Evolutionary conservation across 2,888 invertebrate genomes (phyloP).

Genomic region (Tetropium fuscum): DNA sequence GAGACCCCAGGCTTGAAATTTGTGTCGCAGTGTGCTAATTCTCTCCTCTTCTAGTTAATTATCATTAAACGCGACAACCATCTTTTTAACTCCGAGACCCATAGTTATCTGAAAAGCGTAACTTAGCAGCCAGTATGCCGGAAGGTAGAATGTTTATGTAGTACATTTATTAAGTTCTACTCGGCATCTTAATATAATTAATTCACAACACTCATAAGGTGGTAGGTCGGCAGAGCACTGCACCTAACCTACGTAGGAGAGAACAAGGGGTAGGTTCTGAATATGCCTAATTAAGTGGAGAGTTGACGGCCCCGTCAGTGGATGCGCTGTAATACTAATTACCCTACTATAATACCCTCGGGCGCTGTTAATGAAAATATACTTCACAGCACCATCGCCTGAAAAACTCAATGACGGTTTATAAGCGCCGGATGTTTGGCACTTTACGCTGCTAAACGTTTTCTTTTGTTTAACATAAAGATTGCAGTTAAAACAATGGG

Average conservation of each 20-base stretch:
- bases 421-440: slow-evolving; percentile 42
- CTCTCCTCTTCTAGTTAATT: background rate
- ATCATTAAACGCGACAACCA: background rate
- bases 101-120: slow-evolving; percentile 10
- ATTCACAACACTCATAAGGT: slow-evolving; percentile 35
- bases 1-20: too few relatives aligned
- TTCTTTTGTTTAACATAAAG: slow-evolving; percentile 26
- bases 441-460: slow-evolving; percentile 24
- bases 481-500: slow-evolving; percentile 23
- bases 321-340: slow-evolving; percentile 60
- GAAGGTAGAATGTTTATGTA: slow-evolving; percentile 15
- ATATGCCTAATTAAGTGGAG: slow-evolving; percentile 58
- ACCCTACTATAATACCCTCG: slow-evolving; percentile 58
- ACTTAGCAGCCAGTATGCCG: slow-evolving; percentile 6
- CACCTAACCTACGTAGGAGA: slow-evolving; percentile 31
- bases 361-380: slow-evolving; percentile 62
- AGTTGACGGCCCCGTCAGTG: slow-evolving; percentile 54
- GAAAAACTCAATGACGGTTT: slow-evolving; percentile 52
- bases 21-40: too few relatives aligned
- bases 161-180: slow-evolving; percentile 23
- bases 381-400: slow-evolving; percentile 52
- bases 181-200: slow-evolving; percentile 32
- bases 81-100: background rate
- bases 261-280: slow-evolving; percentile 37
- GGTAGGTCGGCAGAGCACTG: slow-evolving; percentile 21